Evolutionary conservation across 2,888 invertebrate species (phyloP).

Genomic region (Zygogramma bicolorata): DNA sequence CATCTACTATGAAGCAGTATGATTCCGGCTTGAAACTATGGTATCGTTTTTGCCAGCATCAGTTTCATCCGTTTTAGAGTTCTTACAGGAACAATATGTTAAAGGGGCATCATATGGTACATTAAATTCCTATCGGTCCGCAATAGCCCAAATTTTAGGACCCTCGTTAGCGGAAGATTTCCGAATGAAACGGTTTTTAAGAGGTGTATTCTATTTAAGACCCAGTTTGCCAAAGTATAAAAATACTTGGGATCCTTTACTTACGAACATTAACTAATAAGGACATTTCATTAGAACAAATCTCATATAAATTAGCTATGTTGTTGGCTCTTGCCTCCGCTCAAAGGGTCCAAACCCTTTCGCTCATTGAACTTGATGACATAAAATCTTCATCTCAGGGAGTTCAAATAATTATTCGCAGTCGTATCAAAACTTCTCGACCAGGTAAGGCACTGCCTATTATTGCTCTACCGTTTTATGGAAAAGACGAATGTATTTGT

Average conservation of each 20-base stretch:
- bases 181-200: slow-evolving; percentile 29
- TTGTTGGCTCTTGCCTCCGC: slow-evolving; percentile 22
- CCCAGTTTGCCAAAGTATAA: slow-evolving; percentile 15
- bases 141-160: slow-evolving; percentile 23
- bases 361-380: too few relatives aligned
- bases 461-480: too few relatives aligned
- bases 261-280: slow-evolving; percentile 12
- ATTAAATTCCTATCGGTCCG: slow-evolving; percentile 27
- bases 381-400: too few relatives aligned
- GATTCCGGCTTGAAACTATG: slow-evolving; percentile 19
- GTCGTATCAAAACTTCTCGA: too few relatives aligned
- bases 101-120: slow-evolving; percentile 25
- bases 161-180: slow-evolving; percentile 23
- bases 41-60: slow-evolving; percentile 28
- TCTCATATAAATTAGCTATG: slow-evolving; percentile 19
- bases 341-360: too few relatives aligned
- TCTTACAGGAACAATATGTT: slow-evolving; percentile 28
- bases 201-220: slow-evolving; percentile 27
- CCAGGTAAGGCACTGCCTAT: too few relatives aligned
- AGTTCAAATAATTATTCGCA: too few relatives aligned
- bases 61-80: slow-evolving; percentile 12
- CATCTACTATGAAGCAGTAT: slow-evolving; percentile 28
- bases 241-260: slow-evolving; percentile 10
- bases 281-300: slow-evolving; percentile 11
- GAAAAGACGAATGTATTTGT: too few relatives aligned